phyloP scores from a whole-genome alignment of 2,888 invertebrate species.

The Drosophila melanosoma region DNA sequence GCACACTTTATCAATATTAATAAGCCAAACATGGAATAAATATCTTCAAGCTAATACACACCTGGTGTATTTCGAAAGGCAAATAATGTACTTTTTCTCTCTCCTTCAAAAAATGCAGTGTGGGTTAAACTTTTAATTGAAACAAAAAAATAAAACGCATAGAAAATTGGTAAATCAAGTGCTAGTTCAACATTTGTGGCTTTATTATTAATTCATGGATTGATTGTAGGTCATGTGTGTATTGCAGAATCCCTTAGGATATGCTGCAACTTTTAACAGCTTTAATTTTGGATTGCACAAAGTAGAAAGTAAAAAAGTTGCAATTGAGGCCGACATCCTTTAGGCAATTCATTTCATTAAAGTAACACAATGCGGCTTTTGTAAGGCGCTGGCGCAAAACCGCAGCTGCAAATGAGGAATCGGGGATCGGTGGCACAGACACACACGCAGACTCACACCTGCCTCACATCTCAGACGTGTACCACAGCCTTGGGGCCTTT shows the following conservation, averaged over 20 bases:
- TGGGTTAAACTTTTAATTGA: conserved; percentile 2
- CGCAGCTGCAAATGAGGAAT: conserved; percentile 57
- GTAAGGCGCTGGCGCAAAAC: conserved; percentile 59
- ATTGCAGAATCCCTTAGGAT: conserved; percentile 30
- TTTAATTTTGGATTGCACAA: conserved; percentile 63
- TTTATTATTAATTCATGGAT: conserved; percentile 42
- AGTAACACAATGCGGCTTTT: conserved; percentile 74
- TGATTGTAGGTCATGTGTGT: conserved; percentile 73
- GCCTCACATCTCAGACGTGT: conserved; percentile 32
- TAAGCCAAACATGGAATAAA: background rate
- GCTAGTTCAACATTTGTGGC: background rate
- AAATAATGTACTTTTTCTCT: background rate
- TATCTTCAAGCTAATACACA: background rate
- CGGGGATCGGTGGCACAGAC: conserved; percentile 24
- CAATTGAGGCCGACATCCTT: conserved; percentile 49
- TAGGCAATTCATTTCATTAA: conserved; percentile 77
- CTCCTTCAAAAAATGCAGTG: background rate
- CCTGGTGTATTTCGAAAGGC: background rate
- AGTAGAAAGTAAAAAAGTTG: conserved; percentile 25
- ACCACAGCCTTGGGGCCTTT: conserved; percentile 64
- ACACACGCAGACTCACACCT: conserved; percentile 5
- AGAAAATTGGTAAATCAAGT: conserved; percentile 28
- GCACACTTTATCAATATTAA: background rate
- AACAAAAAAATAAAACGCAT: conserved; percentile 23
- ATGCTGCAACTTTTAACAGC: conserved; percentile 56